A percentile compares a stretch with the other conserved stretches of the same genome.
Conservation (phyloP, 2,888 invertebrate genomes). For the Acheta domesticus region DNA sequence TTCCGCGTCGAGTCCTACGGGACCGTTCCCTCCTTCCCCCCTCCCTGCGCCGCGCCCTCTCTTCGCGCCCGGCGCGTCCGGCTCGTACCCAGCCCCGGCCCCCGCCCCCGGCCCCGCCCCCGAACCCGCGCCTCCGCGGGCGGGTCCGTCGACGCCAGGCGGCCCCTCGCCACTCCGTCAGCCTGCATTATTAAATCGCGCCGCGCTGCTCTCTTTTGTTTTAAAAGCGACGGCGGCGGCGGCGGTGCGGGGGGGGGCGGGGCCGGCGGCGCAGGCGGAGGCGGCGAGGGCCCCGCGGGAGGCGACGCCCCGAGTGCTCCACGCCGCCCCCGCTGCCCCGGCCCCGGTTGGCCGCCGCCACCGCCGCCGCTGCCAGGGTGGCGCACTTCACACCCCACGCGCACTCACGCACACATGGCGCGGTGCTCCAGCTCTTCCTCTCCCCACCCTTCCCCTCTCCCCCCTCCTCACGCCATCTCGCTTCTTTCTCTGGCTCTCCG, state of each 20-base stretch:
- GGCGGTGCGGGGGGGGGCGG: background rate
- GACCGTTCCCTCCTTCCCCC: background rate
- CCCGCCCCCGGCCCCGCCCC: background rate
- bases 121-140: background rate
- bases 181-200: background rate
- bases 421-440: background rate
- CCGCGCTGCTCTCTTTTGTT: slow-evolving; percentile 11
- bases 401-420: slow-evolving; percentile 5
- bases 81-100: background rate
- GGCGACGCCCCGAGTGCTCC: background rate
- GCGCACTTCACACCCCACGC: background rate
- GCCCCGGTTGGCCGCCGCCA: too few species aligned
- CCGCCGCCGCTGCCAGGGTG: background rate
- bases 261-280: background rate
- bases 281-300: background rate
- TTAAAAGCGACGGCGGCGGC: background rate
- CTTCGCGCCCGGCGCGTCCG: background rate
- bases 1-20: background rate
- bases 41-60: background rate
- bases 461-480: background rate
- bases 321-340: background rate
- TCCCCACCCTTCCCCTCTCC: background rate
- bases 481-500: too few species aligned
- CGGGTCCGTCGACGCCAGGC: background rate
- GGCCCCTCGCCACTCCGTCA: slow-evolving; percentile 7